These are phyloP conservation scores for Distichodus sexfasciatus DNA, from an alignment of 2,797 vertebrate genomes.

Conservation along the genomic window DNA sequence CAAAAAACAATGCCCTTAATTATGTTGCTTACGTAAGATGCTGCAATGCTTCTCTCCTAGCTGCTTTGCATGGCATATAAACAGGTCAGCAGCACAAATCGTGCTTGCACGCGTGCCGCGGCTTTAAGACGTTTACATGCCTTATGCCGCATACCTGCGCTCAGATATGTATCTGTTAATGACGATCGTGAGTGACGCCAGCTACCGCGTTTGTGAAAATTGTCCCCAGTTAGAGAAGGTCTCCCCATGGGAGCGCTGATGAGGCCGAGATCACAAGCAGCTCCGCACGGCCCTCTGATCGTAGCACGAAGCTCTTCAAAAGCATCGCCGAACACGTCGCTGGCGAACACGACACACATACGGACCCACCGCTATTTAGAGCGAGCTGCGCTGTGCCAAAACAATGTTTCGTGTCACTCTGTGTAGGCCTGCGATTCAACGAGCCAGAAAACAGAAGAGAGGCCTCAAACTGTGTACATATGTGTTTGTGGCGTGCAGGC, in stretches of 20 bases:
- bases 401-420: constrained; percentile 14
- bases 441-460: constrained; percentile 21
- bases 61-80: constrained; percentile 19
- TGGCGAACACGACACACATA: constrained; percentile 23
- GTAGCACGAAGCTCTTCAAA: constrained; percentile 20
- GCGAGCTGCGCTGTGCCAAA: constrained; percentile 16
- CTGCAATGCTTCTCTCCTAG: constrained; percentile 36
- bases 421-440: constrained; percentile 34
- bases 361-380: constrained; percentile 37
- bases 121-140: background rate
- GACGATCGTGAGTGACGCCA: constrained; percentile 8
- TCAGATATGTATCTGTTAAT: constrained; percentile 11
- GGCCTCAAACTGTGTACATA: constrained; percentile 25
- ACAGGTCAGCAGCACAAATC: constrained; percentile 25
- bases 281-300: constrained; percentile 18
- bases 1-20: constrained; percentile 39
- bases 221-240: background rate
- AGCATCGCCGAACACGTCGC: constrained; percentile 20
- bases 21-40: constrained; percentile 39
- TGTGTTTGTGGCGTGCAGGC: constrained; percentile 8
- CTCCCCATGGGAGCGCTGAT: background rate
- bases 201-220: constrained; percentile 5
- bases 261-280: background rate
- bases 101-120: constrained; percentile 12
- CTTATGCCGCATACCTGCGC: background rate